A percentile compares a stretch with the other conserved stretches of the same genome.
These are phyloP conservation scores for Cranoglanis bouderius DNA, from an alignment of 2,113 vertebrate species.

Conservation along the genomic window DNA sequence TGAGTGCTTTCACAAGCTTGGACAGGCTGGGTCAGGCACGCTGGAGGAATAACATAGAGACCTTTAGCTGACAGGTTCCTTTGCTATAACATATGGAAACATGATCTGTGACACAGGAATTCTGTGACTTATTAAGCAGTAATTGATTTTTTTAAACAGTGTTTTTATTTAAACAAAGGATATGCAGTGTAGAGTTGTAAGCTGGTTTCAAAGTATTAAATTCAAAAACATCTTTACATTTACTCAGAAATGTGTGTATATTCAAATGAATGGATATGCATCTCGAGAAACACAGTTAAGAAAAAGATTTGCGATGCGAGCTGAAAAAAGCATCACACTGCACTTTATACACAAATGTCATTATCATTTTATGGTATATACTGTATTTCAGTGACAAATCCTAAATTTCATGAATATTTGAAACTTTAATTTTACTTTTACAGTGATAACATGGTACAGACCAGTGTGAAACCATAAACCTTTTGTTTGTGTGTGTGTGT, in stretches of 20 bases:
- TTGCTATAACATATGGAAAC: conserved; percentile 37
- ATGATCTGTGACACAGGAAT: not conserved
- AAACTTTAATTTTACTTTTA: not conserved
- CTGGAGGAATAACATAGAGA: not conserved
- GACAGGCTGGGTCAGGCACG: conserved; percentile 20
- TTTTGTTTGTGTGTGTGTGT: too few relatives aligned
- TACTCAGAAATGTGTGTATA: not conserved
- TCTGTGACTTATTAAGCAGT: not conserved
- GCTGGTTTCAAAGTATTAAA: not conserved
- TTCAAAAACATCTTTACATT: not conserved
- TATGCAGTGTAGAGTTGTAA: not conserved
- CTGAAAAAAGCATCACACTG: not conserved
- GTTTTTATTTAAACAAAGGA: not conserved
- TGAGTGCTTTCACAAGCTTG: conserved; percentile 39
- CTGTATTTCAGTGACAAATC: not conserved
- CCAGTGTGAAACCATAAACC: not conserved
- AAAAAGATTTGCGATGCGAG: not conserved
- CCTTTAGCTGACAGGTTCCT: conserved; percentile 35
- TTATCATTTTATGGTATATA: not conserved
- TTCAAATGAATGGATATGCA: not conserved
- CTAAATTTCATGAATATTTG: not conserved
- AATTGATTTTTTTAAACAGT: not conserved
- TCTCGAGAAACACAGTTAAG: not conserved
- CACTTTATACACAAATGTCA: not conserved
- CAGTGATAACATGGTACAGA: not conserved